phyloP scores from a whole-genome alignment of 1,140 invertebrate species.

The Grapholita molesta region DNA sequence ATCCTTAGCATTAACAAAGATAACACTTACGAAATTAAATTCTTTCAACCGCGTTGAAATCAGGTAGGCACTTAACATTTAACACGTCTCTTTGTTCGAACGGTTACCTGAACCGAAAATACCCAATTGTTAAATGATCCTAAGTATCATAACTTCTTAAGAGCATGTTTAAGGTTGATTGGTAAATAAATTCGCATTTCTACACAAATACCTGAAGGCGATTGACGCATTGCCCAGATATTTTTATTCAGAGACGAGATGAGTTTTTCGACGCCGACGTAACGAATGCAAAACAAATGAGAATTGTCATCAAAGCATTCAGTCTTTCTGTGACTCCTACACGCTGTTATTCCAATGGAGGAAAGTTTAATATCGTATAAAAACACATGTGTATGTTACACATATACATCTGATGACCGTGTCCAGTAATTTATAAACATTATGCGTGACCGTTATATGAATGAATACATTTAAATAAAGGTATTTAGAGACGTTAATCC shows the following conservation, averaged over 20 bases:
- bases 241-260: slow-evolving; percentile 1
- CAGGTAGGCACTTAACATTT: too few relatives aligned
- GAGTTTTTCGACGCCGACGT: neutral
- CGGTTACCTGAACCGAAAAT: neutral
- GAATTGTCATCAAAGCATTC: neutral
- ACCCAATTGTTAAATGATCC: neutral
- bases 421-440: neutral
- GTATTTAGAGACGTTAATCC: too few relatives aligned
- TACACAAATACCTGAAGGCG: neutral
- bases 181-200: slow-evolving; percentile 3
- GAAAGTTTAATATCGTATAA: neutral
- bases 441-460: neutral
- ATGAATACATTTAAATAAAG: neutral
- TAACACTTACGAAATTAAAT: neutral
- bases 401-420: neutral
- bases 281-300: slow-evolving; percentile 3
- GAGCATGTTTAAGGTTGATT: neutral
- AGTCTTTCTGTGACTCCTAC: neutral
- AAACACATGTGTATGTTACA: neutral
- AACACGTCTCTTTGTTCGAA: neutral
- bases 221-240: slow-evolving; percentile 3
- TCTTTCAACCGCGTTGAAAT: neutral
- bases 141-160: neutral
- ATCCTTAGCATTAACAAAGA: neutral
- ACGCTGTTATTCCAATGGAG: neutral